Base-by-base conservation (phyloP, 2,113 vertebrate genomes). In the Psophia crepitans region DNA sequence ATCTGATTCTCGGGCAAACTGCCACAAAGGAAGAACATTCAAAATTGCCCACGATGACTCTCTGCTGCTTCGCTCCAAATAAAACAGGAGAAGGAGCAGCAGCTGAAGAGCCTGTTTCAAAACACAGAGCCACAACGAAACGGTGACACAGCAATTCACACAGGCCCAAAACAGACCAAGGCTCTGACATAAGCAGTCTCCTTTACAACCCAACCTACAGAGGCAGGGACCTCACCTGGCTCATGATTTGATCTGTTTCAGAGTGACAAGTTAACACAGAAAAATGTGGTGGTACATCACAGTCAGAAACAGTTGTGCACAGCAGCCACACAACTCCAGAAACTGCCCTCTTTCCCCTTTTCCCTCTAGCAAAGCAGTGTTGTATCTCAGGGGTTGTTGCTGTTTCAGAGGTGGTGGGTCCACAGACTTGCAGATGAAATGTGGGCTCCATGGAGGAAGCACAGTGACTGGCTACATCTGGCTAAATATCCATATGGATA, bases 11-110 rank as follows among this genome's bases (percentile, higher is more conserved):
- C 17, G 11, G 96, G 96, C 94, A 89, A 75, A 68, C 5, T 87
- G 95, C 97, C 95, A 93, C 84, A 84, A 60, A 91, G 97, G 91
- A 96, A 96, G 92, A 86, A 84, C 87, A 79, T 53, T 86, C 68
- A 78, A 43, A 96, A 85, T 41, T 48, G 87, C 43, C 46, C 73
- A n/a, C 2, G 18, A 48, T 65, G 79, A 57, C 22, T 21, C 65
- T 90, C 21, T 0, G 0, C n/a, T 73, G 30, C 75, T 76, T 60
- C 1, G 0, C 33, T 97, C 87, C 95, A 97, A 94, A 46, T 74
- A 82, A 94, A 96, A 96, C 70, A 94, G 37, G 33, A 84, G 84
- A 90, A 97, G 86, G 60, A 81, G 53, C 8, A 0, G n/a, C 92
- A 95, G 88, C 80, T 88, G 91, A 37, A 74, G 65, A 83, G 53